Evolutionary conservation across 2,113 vertebrate genomes (phyloP).

Genomic region (Scophthalmus maximus): DNA sequence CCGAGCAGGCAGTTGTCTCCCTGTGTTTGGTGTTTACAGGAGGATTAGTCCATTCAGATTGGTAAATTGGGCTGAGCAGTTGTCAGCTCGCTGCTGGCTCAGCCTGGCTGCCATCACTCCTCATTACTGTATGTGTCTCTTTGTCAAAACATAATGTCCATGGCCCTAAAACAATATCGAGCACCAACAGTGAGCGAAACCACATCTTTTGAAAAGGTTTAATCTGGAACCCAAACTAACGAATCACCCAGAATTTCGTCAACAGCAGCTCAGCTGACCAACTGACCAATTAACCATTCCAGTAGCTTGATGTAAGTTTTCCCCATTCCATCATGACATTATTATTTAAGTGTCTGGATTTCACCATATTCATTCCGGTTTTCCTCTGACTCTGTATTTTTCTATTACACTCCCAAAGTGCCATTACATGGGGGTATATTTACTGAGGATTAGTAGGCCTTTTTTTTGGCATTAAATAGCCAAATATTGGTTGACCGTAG

Average conservation of each 20-base stretch:
- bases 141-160: constrained; percentile 3
- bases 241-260: neutral
- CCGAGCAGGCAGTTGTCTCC: neutral
- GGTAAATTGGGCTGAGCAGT: constrained; percentile 33
- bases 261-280: neutral
- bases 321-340: neutral
- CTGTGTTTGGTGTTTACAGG: constrained; percentile 10
- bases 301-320: neutral
- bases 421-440: neutral
- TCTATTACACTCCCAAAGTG: neutral
- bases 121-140: constrained; percentile 19
- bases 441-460: neutral
- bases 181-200: neutral
- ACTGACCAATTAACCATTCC: too few species aligned
- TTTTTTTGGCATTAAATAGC: neutral
- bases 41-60: constrained; percentile 36
- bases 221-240: neutral
- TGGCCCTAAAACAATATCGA: neutral
- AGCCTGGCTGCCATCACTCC: neutral
- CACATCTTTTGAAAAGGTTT: constrained; percentile 5
- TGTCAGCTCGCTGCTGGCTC: constrained; percentile 13
- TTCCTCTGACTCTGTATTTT: neutral
- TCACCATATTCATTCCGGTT: neutral
- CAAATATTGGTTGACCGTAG: neutral
- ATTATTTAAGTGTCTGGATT: neutral